Conservation (phyloP, 2,113 vertebrate genomes). For the Willisornis vidua region DNA sequence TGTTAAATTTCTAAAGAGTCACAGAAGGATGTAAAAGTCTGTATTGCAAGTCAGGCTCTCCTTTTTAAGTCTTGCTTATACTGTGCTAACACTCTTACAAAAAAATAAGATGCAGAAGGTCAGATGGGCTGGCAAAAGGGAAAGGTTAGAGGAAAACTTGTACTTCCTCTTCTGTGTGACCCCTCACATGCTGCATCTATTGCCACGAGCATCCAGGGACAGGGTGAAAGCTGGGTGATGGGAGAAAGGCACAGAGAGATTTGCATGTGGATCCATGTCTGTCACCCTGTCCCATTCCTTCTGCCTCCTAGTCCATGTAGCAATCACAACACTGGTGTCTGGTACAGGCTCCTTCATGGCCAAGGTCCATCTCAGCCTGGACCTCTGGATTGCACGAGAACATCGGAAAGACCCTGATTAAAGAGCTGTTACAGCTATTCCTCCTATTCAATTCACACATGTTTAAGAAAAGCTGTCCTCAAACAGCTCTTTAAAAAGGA, state of each 20-base stretch:
- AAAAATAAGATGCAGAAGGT: neutral
- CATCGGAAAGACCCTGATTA: neutral
- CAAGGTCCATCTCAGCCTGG: neutral
- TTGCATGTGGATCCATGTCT: neutral
- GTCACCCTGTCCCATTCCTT: neutral
- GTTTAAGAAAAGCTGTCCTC: neutral
- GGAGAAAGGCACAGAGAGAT: neutral
- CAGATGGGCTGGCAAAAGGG: neutral
- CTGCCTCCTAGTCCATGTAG: neutral
- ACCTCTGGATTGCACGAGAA: neutral
- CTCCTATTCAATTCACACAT: neutral
- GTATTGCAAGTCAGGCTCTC: neutral
- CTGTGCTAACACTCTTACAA: neutral
- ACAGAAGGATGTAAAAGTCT: neutral
- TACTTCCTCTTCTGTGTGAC: neutral
- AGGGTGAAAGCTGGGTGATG: neutral
- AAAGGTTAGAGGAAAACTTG: neutral
- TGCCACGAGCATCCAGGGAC: neutral
- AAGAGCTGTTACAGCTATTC: neutral
- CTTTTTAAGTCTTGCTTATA: neutral
- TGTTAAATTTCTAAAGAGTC: neutral
- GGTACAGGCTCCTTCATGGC: neutral
- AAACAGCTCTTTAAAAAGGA: neutral
- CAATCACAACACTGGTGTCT: neutral
- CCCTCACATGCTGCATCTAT: fast-evolving